Base-by-base conservation (phyloP, 2,113 vertebrate species). In the Tachuris rubrigastra region DNA sequence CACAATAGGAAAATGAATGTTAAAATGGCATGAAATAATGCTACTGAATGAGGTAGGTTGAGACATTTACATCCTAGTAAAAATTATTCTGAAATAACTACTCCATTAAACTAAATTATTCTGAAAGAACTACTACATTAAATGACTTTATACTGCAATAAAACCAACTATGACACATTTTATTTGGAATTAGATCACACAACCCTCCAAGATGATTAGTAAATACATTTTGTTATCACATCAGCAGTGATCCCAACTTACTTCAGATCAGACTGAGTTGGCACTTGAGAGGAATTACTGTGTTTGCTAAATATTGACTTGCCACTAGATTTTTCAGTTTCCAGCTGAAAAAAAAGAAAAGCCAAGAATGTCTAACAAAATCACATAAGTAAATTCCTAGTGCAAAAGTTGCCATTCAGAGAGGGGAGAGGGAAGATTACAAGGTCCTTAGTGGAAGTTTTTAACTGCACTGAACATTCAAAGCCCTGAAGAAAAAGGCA, bases 221-320 rank as follows among this genome's bases (percentile, higher is more conserved):
- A 81, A 90, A 75, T 59, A 42, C 3, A 35, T 71, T 75, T 73
- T 62, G 5, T 66, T 74, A 66, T 58, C 65, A 78, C 33, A n/a
- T 59, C 78, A 66, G n/a, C 60, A 89, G 55, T n/a, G 25, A 90
- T 65, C 16, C 3, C 23, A 89, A 69, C 96, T 96, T 94, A 97
- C 96, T 71, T 6, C 0, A 8, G 80, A 24, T 56, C n/a, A 75
- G 73, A 39, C 19, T 5, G 12, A 63, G 5, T 1, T 74, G 27
- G 1, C 47, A 14, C 37, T 60, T 1, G 24, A 46, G 8, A 24
- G 53, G 17, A 55, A 89, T 44, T 33, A 25, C 10, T 73, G 0
- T 3, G 1, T 46, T 62, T 3, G 2, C 12, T 39, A 50, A 9
- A 7, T 11, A 39, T 16, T 67, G 17, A 42, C 62, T 0, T 71